These are phyloP conservation scores for Rhizomys pruinosus DNA, from an alignment of 2,113 vertebrate species.

Conservation along the genomic window DNA sequence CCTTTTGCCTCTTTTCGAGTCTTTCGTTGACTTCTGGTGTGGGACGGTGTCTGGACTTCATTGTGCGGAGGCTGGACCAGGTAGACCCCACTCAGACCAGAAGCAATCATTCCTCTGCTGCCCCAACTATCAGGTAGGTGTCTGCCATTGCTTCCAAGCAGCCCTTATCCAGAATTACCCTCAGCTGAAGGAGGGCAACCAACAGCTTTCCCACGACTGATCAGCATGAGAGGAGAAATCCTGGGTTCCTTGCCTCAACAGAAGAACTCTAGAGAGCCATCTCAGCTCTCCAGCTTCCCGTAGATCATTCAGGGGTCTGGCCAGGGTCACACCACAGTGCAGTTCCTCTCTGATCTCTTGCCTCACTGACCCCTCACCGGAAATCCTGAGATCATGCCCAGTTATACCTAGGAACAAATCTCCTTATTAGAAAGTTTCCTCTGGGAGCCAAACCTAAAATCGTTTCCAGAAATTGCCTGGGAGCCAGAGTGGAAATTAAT, in stretches of 20 bases:
- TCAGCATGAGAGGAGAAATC: neutral
- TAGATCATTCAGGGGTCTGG: neutral
- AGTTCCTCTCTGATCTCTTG: neutral
- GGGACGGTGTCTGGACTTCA: neutral
- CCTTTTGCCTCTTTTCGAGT: neutral
- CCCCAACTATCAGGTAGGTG: neutral
- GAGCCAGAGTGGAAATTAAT: neutral
- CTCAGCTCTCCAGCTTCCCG: neutral
- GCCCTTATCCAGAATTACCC: neutral
- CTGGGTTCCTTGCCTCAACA: neutral
- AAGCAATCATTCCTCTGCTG: neutral
- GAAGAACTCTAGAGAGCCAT: neutral
- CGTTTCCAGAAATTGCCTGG: neutral
- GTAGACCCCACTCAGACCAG: neutral
- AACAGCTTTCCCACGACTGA: neutral
- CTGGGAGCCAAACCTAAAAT: neutral
- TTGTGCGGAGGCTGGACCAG: neutral
- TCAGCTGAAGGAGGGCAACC: neutral
- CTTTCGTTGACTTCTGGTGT: neutral
- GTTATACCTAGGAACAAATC: neutral
- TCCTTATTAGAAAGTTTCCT: neutral
- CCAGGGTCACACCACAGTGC: neutral
- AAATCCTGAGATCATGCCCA: neutral
- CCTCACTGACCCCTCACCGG: neutral
- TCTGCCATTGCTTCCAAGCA: neutral